These are phyloP conservation scores for Acronicta aceris DNA, from an alignment of 2,888 invertebrate species.

Conservation along the genomic window DNA sequence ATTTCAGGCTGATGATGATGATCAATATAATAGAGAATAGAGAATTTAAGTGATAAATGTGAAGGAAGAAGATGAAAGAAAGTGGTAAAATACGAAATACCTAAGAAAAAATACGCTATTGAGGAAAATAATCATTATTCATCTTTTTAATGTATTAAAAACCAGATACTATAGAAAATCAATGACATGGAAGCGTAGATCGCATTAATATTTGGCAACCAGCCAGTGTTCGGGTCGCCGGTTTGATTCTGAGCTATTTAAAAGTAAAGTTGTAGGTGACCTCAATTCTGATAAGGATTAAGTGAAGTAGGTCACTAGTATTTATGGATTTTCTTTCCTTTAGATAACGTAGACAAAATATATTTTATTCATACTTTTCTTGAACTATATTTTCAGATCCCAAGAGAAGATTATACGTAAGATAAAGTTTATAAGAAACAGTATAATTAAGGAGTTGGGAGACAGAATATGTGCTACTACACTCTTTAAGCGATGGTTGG, in stretches of 20 bases:
- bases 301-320: slow-evolving; percentile 36
- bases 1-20: too few species aligned
- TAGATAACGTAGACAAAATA: neutral
- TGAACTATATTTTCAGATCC: too few species aligned
- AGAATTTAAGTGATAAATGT: too few species aligned
- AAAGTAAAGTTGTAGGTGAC: slow-evolving; percentile 25
- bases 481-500: too few species aligned
- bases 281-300: slow-evolving; percentile 33
- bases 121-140: neutral
- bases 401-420: too few species aligned
- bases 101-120: too few species aligned
- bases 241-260: slow-evolving; percentile 22
- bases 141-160: neutral
- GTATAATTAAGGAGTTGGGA: too few species aligned
- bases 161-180: slow-evolving; percentile 1
- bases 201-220: slow-evolving; percentile 35
- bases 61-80: too few species aligned
- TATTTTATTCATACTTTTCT: neutral
- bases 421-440: too few species aligned
- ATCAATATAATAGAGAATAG: too few species aligned
- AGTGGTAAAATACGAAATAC: too few species aligned
- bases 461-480: too few species aligned
- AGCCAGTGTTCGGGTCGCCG: slow-evolving; percentile 30
- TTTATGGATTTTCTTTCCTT: slow-evolving; percentile 30
- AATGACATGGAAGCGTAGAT: slow-evolving; percentile 25